Evolutionary conservation across 2,888 invertebrate genomes (phyloP).

Genomic region (Acrobasis consociella): DNA sequence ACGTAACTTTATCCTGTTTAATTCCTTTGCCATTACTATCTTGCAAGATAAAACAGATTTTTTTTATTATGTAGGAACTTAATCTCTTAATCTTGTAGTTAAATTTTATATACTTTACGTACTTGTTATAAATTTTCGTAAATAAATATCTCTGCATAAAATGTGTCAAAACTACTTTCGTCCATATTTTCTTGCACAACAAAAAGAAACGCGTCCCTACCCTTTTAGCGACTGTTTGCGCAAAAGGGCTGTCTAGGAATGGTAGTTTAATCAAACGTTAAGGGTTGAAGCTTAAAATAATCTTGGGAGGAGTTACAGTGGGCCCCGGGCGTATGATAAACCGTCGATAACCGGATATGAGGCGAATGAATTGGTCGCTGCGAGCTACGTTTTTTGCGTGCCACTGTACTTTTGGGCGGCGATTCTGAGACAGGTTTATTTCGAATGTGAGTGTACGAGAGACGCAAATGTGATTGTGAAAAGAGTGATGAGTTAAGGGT

Average conservation of each 20-base stretch:
- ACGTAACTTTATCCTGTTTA: no score
- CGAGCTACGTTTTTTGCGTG: constrained; percentile 70
- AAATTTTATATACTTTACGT: no score
- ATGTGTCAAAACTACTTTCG: neutral
- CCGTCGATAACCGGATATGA: constrained; percentile 76
- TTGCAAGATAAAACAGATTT: no score
- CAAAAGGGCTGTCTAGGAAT: constrained; percentile 41
- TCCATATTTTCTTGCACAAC: constrained; percentile 20
- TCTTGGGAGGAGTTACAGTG: constrained; percentile 64
- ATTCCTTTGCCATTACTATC: no score
- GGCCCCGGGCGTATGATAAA: constrained; percentile 76
- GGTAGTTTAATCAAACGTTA: constrained; percentile 74
- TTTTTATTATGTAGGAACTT: no score
- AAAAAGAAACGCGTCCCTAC: constrained; percentile 20
- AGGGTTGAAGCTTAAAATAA: constrained; percentile 77
- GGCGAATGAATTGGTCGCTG: constrained; percentile 75
- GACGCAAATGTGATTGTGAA: neutral
- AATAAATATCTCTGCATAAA: neutral
- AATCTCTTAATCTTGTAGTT: no score
- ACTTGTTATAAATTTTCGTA: no score
- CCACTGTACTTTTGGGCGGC: constrained; percentile 51
- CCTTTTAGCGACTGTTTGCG: constrained; percentile 26
- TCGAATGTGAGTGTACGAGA: neutral
- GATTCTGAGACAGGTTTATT: constrained; percentile 40
- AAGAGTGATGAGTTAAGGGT: neutral